Percentiles rank a stretch among this genome's conserved stretches.
These are phyloP conservation scores for Pygoscelis adeliae DNA, from an alignment of 2,113 vertebrate genomes.

Conservation along the genomic window DNA sequence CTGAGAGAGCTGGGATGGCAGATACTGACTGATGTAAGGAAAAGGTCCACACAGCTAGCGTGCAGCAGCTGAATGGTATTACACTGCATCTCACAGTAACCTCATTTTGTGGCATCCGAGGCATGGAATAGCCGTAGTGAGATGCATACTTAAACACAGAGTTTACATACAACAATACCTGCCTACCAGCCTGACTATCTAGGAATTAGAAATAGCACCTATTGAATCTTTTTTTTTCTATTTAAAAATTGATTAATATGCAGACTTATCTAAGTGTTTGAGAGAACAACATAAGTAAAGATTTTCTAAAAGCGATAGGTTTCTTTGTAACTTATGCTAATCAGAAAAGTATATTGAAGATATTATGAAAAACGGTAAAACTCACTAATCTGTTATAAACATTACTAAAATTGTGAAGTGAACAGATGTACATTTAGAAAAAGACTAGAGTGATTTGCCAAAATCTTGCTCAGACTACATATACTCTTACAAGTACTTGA, in stretches of 20 bases:
- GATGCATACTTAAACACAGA: not conserved
- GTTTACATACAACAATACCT: not conserved
- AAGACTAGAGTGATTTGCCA: not conserved
- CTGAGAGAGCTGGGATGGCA: not conserved
- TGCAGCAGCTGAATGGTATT: not conserved
- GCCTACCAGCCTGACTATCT: not conserved
- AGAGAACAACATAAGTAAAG: not conserved
- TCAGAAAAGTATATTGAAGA: not conserved
- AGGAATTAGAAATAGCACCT: not conserved
- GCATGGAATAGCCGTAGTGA: rapidly evolving
- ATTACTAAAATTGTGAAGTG: not conserved
- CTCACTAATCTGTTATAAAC: not conserved
- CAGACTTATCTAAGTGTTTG: not conserved
- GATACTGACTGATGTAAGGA: not conserved
- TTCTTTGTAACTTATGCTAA: not conserved
- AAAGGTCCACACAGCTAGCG: not conserved
- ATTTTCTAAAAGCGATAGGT: not conserved
- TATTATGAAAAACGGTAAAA: not conserved
- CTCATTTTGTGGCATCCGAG: not conserved
- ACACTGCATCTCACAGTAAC: not conserved
- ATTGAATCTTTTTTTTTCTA: not conserved
- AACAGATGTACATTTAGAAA: not conserved
- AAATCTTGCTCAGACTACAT: not conserved
- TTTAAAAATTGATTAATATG: not conserved
- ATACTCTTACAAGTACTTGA: not conserved